Evolutionary conservation across 2,888 invertebrate genomes (phyloP).

Genomic region (Iselma pallidipennis): DNA sequence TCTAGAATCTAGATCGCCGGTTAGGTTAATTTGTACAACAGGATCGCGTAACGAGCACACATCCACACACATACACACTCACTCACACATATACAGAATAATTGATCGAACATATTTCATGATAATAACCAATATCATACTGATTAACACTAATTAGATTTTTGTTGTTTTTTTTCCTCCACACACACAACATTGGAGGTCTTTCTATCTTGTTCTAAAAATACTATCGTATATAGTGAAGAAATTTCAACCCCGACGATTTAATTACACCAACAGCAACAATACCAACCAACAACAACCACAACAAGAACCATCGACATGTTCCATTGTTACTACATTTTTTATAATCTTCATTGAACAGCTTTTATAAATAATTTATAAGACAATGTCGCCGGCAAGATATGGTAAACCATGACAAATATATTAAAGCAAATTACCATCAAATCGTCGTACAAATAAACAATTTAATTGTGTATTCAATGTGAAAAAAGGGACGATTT

Average conservation of each 20-base stretch:
- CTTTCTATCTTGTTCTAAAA: too few species aligned
- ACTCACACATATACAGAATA: not conserved
- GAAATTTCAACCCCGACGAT: not conserved
- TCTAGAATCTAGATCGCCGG: not conserved
- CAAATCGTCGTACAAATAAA: constrained; percentile 39
- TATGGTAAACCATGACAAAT: constrained; percentile 30
- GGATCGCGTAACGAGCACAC: not conserved
- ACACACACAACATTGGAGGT: too few species aligned
- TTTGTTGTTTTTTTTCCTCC: too few species aligned
- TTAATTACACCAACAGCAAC: not conserved
- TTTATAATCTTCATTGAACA: not conserved
- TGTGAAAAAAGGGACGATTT: constrained; percentile 22
- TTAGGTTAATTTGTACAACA: not conserved
- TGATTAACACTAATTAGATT: not conserved
- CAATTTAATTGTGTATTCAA: constrained; percentile 36
- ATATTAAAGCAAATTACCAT: constrained; percentile 39
- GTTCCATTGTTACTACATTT: not conserved
- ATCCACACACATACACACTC: too few species aligned
- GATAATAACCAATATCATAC: not conserved
- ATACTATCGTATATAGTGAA: too few species aligned
- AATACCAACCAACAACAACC: not conserved
- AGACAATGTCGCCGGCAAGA: constrained; percentile 16
- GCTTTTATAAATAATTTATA: constrained; percentile 22
- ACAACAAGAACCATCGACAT: not conserved
- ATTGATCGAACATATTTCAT: not conserved